Evolutionary conservation across 2,888 invertebrate genomes (phyloP).

Genomic region (Callyntrura sp.): DNA sequence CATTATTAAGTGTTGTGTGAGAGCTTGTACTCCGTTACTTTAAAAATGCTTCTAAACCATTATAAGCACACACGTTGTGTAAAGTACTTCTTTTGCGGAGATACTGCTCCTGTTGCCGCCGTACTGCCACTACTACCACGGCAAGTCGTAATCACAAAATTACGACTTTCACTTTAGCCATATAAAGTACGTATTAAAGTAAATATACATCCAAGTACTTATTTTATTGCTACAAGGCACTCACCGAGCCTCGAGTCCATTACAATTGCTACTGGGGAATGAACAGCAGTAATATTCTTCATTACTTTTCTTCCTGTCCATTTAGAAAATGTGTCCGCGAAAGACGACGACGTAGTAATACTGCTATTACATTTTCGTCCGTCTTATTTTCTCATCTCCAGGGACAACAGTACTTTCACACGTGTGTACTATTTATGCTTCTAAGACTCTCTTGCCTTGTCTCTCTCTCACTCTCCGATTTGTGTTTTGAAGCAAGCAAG

Average conservation of each 20-base stretch:
- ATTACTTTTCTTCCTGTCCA: constrained; percentile 37
- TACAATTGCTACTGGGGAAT: not conserved
- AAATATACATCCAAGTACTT: not conserved
- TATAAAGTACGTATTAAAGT: not conserved
- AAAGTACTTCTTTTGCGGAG: constrained; percentile 19
- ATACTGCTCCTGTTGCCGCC: not conserved
- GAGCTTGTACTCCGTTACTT: constrained; percentile 9
- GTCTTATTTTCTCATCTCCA: constrained; percentile 9
- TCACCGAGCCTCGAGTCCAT: not conserved
- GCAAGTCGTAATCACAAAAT: constrained; percentile 30
- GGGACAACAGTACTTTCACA: not conserved
- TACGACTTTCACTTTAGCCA: constrained; percentile 23
- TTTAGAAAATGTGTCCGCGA: constrained; percentile 19
- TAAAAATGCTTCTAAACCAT: not conserved
- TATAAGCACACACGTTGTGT: not conserved
- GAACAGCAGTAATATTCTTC: constrained; percentile 5
- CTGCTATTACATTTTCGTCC: not conserved
- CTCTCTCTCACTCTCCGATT: not conserved
- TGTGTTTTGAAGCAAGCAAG: not conserved
- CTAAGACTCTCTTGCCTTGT: not conserved
- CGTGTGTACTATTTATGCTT: not conserved
- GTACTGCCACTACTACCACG: not conserved
- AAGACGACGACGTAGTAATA: not conserved
- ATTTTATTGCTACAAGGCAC: not conserved
- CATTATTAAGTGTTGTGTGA: constrained; percentile 15